Evolutionary conservation across 2,888 invertebrate genomes (phyloP).

Genomic region (Machimus atricapillus): DNA sequence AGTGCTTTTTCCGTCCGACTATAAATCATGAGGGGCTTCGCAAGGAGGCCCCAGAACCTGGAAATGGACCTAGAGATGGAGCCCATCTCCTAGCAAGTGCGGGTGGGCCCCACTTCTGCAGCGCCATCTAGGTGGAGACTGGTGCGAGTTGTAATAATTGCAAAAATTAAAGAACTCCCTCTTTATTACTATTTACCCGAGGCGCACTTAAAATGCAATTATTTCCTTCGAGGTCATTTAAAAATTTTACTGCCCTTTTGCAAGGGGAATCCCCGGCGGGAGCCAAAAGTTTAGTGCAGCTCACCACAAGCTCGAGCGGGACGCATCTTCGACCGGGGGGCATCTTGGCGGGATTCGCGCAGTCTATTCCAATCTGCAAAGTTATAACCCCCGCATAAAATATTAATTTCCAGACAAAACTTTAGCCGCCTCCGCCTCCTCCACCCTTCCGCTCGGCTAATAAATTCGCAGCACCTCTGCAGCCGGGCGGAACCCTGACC

Average conservation of each 20-base stretch:
- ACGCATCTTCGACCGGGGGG: background rate
- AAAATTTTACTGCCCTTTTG: background rate
- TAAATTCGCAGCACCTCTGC: background rate
- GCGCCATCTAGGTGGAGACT: background rate
- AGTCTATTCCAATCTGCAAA: conserved; percentile 18
- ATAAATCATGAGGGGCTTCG: conserved; percentile 1
- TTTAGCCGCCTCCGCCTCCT: background rate
- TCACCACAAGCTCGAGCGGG: background rate
- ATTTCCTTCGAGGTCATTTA: background rate
- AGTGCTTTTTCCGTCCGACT: background rate
- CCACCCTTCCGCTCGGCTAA: background rate
- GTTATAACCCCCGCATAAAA: conserved; percentile 32
- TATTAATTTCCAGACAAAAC: conserved; percentile 35
- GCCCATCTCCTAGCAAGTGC: background rate
- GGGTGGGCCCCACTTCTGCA: background rate
- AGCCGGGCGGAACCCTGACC: background rate
- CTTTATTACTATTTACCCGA: conserved; percentile 4
- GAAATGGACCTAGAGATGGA: background rate
- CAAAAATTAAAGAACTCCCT: background rate
- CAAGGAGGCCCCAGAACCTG: background rate
- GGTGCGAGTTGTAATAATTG: background rate
- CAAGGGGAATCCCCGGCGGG: background rate
- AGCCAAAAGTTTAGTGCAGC: background rate
- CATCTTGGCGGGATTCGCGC: background rate
- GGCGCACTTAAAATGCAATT: background rate